phyloP scores from a whole-genome alignment of 2,888 invertebrate species.

The Perdita meconis region DNA sequence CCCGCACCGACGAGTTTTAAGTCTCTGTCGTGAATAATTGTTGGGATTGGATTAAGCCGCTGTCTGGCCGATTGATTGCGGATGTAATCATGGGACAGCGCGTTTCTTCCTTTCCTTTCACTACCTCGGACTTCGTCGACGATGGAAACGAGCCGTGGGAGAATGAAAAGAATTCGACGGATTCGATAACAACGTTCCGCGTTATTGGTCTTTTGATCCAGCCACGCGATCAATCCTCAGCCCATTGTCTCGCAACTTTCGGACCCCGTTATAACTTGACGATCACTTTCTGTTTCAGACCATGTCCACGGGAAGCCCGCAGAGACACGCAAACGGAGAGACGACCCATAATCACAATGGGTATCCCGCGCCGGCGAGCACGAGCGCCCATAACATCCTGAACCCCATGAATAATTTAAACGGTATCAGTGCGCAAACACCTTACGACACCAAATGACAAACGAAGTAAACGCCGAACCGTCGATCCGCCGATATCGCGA shows the following conservation, averaged over 20 bases:
- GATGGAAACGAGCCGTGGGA: constrained; percentile 10
- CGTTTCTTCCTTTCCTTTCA: neutral
- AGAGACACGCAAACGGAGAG: constrained; percentile 81
- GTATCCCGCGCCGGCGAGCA: constrained; percentile 79
- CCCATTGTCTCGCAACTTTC: neutral
- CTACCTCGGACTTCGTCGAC: neutral
- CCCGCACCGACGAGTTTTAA: constrained; percentile 63
- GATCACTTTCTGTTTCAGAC: constrained; percentile 72
- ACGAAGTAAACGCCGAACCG: constrained; percentile 76
- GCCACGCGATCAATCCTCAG: neutral
- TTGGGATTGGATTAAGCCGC: constrained; percentile 64
- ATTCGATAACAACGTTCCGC: neutral
- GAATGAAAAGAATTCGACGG: neutral
- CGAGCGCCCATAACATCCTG: constrained; percentile 79
- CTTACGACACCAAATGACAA: constrained; percentile 83
- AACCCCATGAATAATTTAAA: constrained; percentile 82
- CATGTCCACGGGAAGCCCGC: constrained; percentile 74
- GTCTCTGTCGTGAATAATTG: constrained; percentile 68
- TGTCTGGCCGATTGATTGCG: constrained; percentile 62
- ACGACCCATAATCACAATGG: constrained; percentile 82
- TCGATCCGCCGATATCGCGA: constrained; percentile 60
- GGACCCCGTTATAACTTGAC: constrained; percentile 11
- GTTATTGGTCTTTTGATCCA: neutral
- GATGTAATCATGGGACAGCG: constrained; percentile 47
- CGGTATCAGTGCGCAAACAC: constrained; percentile 81